A percentile compares a stretch with the other conserved stretches of the same genome.
phyloP scores from a whole-genome alignment of 2,113 vertebrate species.

The Calidris pygmaea region DNA sequence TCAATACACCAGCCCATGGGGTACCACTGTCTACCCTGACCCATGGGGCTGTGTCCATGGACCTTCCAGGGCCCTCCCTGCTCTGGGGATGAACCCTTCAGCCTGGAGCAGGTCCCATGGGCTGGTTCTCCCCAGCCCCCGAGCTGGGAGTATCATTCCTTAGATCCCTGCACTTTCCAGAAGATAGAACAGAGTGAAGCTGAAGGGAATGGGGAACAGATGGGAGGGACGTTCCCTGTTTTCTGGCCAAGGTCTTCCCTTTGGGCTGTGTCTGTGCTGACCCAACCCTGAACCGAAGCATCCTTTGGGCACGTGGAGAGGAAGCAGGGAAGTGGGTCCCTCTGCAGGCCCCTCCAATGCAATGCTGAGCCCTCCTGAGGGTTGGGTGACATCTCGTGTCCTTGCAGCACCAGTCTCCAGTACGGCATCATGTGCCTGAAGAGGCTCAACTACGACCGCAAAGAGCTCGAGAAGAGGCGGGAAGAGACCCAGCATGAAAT shows the following conservation, averaged over 20 bases:
- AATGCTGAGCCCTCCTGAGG: background rate
- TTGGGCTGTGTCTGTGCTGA: background rate
- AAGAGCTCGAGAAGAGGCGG: conserved; percentile 90
- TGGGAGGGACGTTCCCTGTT: background rate
- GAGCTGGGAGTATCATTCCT: rapidly evolving
- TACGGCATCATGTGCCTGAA: conserved; percentile 98
- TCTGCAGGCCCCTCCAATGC: rapidly evolving
- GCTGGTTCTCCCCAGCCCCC: background rate
- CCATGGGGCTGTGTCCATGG: background rate
- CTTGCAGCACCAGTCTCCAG: conserved; percentile 91
- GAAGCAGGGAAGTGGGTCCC: background rate
- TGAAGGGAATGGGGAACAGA: background rate
- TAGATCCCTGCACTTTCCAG: rapidly evolving
- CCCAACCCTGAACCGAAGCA: background rate
- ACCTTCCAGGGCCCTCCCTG: background rate
- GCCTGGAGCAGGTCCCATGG: background rate
- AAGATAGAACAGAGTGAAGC: background rate
- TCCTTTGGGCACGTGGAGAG: background rate
- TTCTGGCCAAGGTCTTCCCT: background rate
- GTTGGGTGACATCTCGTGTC: background rate
- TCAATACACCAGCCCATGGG: background rate
- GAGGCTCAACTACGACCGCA: conserved; percentile 96
- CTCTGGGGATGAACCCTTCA: background rate
- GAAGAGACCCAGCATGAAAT: conserved; percentile 92
- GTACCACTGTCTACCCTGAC: too few relatives aligned